Evolutionary conservation across 2,797 vertebrate genomes (phyloP), one percentile per base, ranked within the genome.

Genomic region (Eleutherodactylus coqui): DNA sequence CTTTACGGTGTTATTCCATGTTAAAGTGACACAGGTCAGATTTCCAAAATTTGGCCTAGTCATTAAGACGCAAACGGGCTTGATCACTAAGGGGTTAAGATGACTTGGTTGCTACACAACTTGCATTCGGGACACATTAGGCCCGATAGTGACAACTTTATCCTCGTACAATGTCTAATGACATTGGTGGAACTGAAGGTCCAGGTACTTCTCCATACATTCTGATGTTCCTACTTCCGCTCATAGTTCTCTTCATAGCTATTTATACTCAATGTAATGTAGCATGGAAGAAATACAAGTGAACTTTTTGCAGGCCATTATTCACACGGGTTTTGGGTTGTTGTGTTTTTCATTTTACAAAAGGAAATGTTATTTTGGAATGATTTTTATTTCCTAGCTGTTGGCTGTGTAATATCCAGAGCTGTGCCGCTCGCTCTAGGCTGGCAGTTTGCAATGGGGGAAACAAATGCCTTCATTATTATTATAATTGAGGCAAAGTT

Each of bases 391-490:
- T 41, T 73, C 17, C 32, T 27, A 79, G 27, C 13, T 70, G 62
- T 69, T 58, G 62, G n/a, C 27, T 70, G 36, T 79, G 36, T 78
- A 69, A 58, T 79, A 69, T 78, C 78, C 83, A 29, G 62, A 69
- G 32, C 83, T 72, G 9, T 58, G 19, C 62, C 27, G 58, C 53
- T 29, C n/a, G 43, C 73, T 75, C 41, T 72, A 24, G 51, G 29
- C 62, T 58, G 51, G 64, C 62, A 85, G 70, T 75, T 81, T 81
- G 67, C 79, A 86, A 53, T 27, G 43, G 41, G 41, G 17, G n/a
- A 79, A 75, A 86, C 79, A 86, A 76, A 86, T 86, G 51, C 41
- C 38, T 79, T 87, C 75, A 87, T 87, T 83, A 79, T 60, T 73
- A 87, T 83, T 75, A 60, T 60, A 87, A 79, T 70, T 7, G 27